Percentiles rank a stretch among this genome's conserved stretches.
These are phyloP conservation scores for Cranoglanis bouderius DNA, from an alignment of 2,113 vertebrate species.

Conservation along the genomic window DNA sequence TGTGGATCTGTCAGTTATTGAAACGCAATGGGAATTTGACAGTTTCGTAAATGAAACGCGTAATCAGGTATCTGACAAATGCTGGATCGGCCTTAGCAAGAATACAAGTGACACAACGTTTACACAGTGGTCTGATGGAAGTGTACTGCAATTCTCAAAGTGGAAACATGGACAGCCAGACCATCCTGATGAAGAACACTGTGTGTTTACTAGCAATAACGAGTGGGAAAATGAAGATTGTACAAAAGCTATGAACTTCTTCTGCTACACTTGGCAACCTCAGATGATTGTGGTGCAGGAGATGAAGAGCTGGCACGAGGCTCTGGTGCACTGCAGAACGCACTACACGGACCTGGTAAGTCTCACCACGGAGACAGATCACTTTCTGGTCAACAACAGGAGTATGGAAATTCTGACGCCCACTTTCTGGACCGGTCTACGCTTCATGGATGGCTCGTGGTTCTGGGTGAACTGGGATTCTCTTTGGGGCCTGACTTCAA, in stretches of 20 bases:
- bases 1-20: not conserved
- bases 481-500: no score
- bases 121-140: slow-evolving; percentile 6
- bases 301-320: slow-evolving; percentile 8
- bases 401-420: not conserved
- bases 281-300: slow-evolving; percentile 6
- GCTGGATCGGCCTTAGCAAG: not conserved
- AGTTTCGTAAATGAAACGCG: not conserved
- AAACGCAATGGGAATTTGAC: not conserved
- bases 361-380: not conserved
- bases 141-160: fast-evolving
- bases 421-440: slow-evolving; percentile 5
- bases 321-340: slow-evolving; percentile 15
- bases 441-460: slow-evolving; percentile 10
- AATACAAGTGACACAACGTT: fast-evolving
- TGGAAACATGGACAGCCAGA: not conserved
- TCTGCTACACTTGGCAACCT: slow-evolving; percentile 16
- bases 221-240: not conserved
- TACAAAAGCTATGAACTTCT: not conserved
- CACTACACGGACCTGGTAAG: slow-evolving; percentile 15
- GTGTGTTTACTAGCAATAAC: not conserved
- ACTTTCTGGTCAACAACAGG: not conserved
- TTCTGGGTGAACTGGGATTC: not conserved
- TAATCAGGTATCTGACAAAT: fast-evolving
- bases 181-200: not conserved